These are phyloP conservation scores for Boulengeromyrus knoepffleri DNA, from an alignment of 2,113 vertebrate genomes.

Conservation along the genomic window DNA sequence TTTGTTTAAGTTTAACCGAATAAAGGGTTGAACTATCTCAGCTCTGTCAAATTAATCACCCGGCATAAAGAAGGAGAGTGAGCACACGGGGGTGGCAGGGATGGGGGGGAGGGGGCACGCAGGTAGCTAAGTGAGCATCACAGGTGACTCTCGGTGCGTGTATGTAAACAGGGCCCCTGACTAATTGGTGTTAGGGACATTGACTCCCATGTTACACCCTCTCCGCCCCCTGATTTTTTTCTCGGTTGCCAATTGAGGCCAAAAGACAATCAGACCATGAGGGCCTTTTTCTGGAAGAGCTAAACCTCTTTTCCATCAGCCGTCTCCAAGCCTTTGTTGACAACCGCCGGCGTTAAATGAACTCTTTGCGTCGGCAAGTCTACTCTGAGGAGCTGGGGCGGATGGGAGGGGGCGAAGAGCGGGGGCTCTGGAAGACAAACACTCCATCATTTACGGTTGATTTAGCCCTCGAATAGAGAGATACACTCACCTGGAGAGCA, in stretches of 20 bases:
- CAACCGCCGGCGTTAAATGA: slow-evolving; percentile 78
- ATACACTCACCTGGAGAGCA: slow-evolving; percentile 74
- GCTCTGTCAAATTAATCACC: slow-evolving; percentile 62
- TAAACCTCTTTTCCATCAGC: slow-evolving; percentile 64
- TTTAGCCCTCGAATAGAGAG: slow-evolving; percentile 66
- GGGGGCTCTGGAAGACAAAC: slow-evolving; percentile 77
- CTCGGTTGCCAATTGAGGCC: slow-evolving; percentile 60
- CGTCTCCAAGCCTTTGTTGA: slow-evolving; percentile 67
- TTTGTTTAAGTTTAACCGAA: slow-evolving; percentile 65
- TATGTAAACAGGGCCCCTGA: slow-evolving; percentile 23
- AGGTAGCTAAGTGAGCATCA: slow-evolving; percentile 49
- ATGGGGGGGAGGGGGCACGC: background rate
- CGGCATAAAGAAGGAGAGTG: slow-evolving; percentile 35
- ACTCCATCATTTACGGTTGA: slow-evolving; percentile 80
- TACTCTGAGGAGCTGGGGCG: slow-evolving; percentile 66
- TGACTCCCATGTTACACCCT: slow-evolving; percentile 56
- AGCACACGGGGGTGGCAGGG: slow-evolving; percentile 12
- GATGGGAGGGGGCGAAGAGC: slow-evolving; percentile 16
- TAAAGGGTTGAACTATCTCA: slow-evolving; percentile 59
- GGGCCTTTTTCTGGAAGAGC: slow-evolving; percentile 84
- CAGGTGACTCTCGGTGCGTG: slow-evolving; percentile 40
- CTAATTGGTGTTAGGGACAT: slow-evolving; percentile 62
- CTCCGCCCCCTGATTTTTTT: slow-evolving; percentile 57
- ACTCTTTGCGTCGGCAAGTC: slow-evolving; percentile 70
- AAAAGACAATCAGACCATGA: slow-evolving; percentile 80